Conservation (phyloP, 2,113 vertebrate genomes). For the Hydrolagus affinis region DNA sequence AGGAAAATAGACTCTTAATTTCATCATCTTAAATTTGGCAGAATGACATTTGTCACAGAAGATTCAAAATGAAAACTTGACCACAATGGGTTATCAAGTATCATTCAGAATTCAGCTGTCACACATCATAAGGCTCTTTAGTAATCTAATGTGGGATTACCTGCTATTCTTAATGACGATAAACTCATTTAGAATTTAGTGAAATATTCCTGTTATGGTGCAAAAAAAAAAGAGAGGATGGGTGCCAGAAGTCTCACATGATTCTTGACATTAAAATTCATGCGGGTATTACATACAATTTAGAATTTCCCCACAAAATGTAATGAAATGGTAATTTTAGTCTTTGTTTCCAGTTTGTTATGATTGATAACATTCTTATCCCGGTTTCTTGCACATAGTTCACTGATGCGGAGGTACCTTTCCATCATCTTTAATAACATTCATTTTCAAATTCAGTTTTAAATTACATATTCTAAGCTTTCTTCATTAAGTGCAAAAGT, state of each 20-base stretch:
- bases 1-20: slow-evolving; percentile 32
- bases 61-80: background rate
- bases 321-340: background rate
- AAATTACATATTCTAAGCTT: background rate
- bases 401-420: background rate
- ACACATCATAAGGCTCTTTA: too few species aligned
- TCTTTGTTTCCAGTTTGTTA: background rate
- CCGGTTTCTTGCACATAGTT: background rate
- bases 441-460: slow-evolving; percentile 5
- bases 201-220: background rate
- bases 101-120: too few species aligned
- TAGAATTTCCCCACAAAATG: background rate
- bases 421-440: background rate
- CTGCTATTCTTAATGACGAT: background rate
- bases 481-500: background rate
- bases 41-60: background rate
- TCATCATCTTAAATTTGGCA: background rate
- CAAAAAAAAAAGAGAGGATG: background rate
- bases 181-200: background rate
- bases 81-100: background rate
- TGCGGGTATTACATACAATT: background rate
- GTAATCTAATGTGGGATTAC: background rate
- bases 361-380: background rate
- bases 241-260: background rate
- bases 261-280: background rate